Conservation (phyloP, 2,113 vertebrate genomes). For the Nycticryphes semicollaris region DNA sequence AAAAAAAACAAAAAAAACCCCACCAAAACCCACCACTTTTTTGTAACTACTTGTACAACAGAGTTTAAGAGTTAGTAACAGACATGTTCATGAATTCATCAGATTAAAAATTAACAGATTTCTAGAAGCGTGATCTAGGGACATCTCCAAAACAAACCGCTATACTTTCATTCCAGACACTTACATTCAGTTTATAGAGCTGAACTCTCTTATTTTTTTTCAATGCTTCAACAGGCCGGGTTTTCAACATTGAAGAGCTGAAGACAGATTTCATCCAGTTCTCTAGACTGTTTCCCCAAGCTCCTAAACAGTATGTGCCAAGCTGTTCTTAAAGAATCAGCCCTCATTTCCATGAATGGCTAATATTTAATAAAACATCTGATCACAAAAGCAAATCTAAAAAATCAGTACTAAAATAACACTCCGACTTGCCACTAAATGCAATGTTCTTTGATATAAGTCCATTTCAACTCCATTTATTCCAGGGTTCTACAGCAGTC, state of each 20-base stretch:
- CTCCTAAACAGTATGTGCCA: background rate
- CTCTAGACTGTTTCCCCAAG: background rate
- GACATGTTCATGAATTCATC: background rate
- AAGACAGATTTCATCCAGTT: background rate
- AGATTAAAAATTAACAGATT: background rate
- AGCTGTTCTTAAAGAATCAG: conserved; percentile 7
- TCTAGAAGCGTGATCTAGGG: background rate
- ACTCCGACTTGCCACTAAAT: background rate
- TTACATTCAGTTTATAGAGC: background rate
- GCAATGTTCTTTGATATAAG: conserved; percentile 41
- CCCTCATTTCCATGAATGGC: background rate
- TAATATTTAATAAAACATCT: conserved; percentile 55
- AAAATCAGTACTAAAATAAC: conserved; percentile 16
- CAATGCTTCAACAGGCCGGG: background rate
- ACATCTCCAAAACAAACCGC: background rate
- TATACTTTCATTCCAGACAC: background rate
- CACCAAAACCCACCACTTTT: no score
- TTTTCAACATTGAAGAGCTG: background rate
- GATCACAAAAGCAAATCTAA: conserved; percentile 24
- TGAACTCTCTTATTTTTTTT: background rate
- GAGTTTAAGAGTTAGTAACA: background rate
- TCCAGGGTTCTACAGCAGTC: conserved; percentile 50
- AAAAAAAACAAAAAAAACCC: no score
- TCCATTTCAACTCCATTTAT: conserved; percentile 56
- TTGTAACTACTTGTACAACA: background rate